Evolutionary conservation across 1,140 invertebrate species (phyloP).

Genomic region (Ephestia elutella): DNA sequence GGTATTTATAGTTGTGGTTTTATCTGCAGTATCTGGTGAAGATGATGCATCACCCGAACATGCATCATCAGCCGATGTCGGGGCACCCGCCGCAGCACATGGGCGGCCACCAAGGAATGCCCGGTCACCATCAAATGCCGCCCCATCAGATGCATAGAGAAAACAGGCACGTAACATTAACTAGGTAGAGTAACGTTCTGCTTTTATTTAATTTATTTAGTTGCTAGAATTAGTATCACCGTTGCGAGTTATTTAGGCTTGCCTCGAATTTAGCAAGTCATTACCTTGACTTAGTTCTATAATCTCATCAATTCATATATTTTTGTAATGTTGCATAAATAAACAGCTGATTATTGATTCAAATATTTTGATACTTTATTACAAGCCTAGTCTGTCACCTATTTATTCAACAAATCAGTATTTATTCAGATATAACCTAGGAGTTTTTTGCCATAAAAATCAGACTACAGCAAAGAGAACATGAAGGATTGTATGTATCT

Average conservation of each 20-base stretch:
- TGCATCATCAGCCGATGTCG: constrained; percentile 71
- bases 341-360: not conserved
- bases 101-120: constrained; percentile 60
- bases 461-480: too few relatives aligned
- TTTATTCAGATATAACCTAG: too few relatives aligned
- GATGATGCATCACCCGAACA: constrained; percentile 73
- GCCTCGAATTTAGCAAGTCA: constrained; percentile 3
- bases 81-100: constrained; percentile 66
- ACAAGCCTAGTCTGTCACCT: too few relatives aligned
- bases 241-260: not conserved
- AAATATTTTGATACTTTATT: not conserved
- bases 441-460: too few relatives aligned
- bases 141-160: constrained; percentile 67
- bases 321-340: not conserved
- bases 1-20: constrained; percentile 31
- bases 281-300: not conserved
- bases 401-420: too few relatives aligned
- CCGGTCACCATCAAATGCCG: constrained; percentile 63
- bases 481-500: too few relatives aligned
- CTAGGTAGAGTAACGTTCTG: constrained; percentile 59
- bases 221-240: constrained; percentile 22
- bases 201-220: constrained; percentile 46
- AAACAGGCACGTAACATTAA: constrained; percentile 70
- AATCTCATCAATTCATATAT: not conserved
- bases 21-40: constrained; percentile 37